These are phyloP conservation scores for Eristalis intricaria DNA, from an alignment of 2,888 invertebrate species.

Conservation along the genomic window DNA sequence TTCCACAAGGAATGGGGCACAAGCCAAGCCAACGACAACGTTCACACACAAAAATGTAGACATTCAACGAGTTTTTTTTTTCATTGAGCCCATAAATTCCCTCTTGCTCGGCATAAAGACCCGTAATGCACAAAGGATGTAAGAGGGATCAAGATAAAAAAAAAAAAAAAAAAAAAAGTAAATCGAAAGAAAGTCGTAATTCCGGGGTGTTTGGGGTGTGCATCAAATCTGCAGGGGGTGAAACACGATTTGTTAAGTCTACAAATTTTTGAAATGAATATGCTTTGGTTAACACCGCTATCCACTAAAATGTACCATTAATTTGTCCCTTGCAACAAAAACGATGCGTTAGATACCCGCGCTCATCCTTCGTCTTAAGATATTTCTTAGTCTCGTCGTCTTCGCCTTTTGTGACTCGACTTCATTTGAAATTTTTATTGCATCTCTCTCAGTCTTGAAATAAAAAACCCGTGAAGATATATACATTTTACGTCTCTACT, in stretches of 20 bases:
- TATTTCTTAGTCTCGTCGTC: not conserved
- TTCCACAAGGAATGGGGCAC: not conserved
- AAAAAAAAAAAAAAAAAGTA: slow-evolving; percentile 48
- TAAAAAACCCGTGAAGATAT: slow-evolving; percentile 31
- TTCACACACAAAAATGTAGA: slow-evolving; percentile 29
- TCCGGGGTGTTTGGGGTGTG: slow-evolving; percentile 35
- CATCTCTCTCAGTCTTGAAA: slow-evolving; percentile 39
- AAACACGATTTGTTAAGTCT: slow-evolving; percentile 59
- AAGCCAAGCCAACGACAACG: not conserved
- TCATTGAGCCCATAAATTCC: slow-evolving; percentile 53
- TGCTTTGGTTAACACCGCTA: not conserved
- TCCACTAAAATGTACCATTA: slow-evolving; percentile 11
- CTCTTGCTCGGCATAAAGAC: slow-evolving; percentile 19
- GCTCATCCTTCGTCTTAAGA: slow-evolving; percentile 9
- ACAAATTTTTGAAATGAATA: slow-evolving; percentile 48
- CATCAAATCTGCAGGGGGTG: slow-evolving; percentile 1
- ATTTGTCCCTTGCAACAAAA: slow-evolving; percentile 35
- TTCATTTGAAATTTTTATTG: slow-evolving; percentile 50
- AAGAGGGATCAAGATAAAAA: slow-evolving; percentile 63
- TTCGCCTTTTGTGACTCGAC: slow-evolving; percentile 16
- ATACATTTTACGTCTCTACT: slow-evolving; percentile 24
- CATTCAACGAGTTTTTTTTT: slow-evolving; percentile 39
- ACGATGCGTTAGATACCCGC: not conserved
- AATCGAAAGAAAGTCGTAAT: slow-evolving; percentile 66
- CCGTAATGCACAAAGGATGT: slow-evolving; percentile 68